Base-by-base conservation (phyloP, 2,888 invertebrate species). In the Watsonalla binaria region DNA sequence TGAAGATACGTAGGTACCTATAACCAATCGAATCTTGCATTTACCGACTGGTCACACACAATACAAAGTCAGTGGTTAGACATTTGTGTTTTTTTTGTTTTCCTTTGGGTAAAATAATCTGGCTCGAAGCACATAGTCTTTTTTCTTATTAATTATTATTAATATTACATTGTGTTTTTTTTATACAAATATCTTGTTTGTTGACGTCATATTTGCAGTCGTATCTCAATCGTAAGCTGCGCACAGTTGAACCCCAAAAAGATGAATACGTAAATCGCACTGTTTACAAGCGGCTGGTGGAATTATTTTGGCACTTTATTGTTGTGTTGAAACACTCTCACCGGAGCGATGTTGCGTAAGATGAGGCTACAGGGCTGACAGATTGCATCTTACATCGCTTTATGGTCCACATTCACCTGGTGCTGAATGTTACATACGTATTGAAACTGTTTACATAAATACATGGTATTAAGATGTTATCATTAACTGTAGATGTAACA, bases 261-360 rank as follows among this genome's bases (percentile, higher is more conserved):
- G 70, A 74, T 66, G 75, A 68, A 68, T 62, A 65, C 74, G 78
- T 88, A 85, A 87, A 86, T 72, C 76, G 72, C 65, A 66, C 70
- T 77, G 74, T 87, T 89, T 87, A 88, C 76, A 74, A 73, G 68
- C 73, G 61, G 65, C 55, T 66, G 54, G 61, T 68, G 73, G 76
- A 72, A 84, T 88, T 80, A 85, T 83, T 84, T 86, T 74, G 73
- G 79, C 65, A 74, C 71, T 87, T 89, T 84, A 88, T 72, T 82
- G 75, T 70, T 60, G 68, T 86, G 82, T 82, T 75, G 85, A 84
- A 84, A 85, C 70, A 49, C 73, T 73, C 71, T 66, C 68, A 66
- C 56, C 63, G 62, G 65, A 57, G 65, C 71, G 69, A 67, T 74
- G 64, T 86, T 86, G 74, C 78, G 80, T 74, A 84, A 84, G 66